Evolutionary conservation across 2,113 vertebrate species (phyloP).

Genomic region (Miniopterus natalensis): DNA sequence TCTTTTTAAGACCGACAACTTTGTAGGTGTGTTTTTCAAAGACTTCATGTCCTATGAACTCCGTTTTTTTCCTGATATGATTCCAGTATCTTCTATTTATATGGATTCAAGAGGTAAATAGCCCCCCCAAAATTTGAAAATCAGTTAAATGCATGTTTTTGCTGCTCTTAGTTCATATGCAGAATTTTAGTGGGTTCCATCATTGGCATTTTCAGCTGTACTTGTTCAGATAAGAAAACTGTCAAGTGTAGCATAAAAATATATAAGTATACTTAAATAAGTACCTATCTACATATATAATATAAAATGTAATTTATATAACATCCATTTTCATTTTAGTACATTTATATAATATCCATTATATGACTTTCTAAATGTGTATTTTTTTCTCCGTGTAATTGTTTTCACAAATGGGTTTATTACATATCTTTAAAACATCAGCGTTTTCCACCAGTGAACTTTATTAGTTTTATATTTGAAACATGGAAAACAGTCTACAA

Average conservation of each 20-base stretch:
- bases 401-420: not conserved
- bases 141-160: not conserved
- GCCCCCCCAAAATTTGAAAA: not conserved
- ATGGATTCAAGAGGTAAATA: constrained; percentile 87
- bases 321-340: constrained; percentile 35
- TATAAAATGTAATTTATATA: not conserved
- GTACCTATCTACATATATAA: not conserved
- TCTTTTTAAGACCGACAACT: constrained; percentile 77
- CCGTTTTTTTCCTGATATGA: constrained; percentile 84
- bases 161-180: not conserved
- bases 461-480: constrained; percentile 49
- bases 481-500: not conserved
- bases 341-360: not conserved
- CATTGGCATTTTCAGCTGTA: constrained; percentile 7
- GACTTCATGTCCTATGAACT: constrained; percentile 89
- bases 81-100: constrained; percentile 86
- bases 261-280: not conserved
- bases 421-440: constrained; percentile 12
- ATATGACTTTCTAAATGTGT: constrained; percentile 23
- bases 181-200: constrained; percentile 12
- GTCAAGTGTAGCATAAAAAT: not conserved
- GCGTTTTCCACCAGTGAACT: not conserved
- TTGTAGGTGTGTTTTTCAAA: constrained; percentile 88
- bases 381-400: constrained; percentile 3
- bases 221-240: constrained; percentile 20